A percentile compares a stretch with the other conserved stretches of the same genome.
Evolutionary conservation across 2,888 invertebrate genomes (phyloP).

Genomic region (Papilio demoleus): DNA sequence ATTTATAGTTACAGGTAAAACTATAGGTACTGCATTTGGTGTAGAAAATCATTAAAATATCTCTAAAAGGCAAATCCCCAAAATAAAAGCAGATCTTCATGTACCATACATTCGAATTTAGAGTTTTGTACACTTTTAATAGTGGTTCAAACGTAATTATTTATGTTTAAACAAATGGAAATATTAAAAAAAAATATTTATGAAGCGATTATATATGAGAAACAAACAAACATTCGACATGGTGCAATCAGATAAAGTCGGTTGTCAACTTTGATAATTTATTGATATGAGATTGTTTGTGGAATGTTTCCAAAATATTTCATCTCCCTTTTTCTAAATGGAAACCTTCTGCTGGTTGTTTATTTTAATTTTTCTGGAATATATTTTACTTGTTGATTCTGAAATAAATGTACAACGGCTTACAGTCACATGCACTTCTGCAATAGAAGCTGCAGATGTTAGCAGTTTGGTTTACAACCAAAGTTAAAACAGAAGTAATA

Average conservation of each 20-base stretch:
- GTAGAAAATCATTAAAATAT: no score
- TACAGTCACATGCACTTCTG: no score
- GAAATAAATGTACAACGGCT: no score
- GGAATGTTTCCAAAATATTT: not conserved
- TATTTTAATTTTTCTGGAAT: not conserved
- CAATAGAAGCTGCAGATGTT: no score
- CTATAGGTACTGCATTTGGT: not conserved
- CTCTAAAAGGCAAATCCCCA: no score
- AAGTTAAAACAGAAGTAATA: no score
- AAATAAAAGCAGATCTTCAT: no score
- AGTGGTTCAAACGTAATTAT: not conserved
- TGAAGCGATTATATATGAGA: not conserved
- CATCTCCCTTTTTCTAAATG: not conserved
- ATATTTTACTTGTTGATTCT: not conserved
- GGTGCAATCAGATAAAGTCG: conserved; percentile 4
- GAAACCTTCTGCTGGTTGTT: not conserved
- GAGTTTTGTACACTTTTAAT: no score
- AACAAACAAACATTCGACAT: not conserved
- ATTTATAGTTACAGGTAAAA: not conserved
- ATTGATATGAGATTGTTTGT: not conserved
- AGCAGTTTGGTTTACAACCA: no score
- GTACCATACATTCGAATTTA: no score
- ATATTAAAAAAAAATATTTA: not conserved
- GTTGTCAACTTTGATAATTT: not conserved
- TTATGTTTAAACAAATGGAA: no score